Evolutionary conservation across 2,113 vertebrate species (phyloP), one percentile per base, ranked within the genome.

Genomic region (Catagonus wagneri): DNA sequence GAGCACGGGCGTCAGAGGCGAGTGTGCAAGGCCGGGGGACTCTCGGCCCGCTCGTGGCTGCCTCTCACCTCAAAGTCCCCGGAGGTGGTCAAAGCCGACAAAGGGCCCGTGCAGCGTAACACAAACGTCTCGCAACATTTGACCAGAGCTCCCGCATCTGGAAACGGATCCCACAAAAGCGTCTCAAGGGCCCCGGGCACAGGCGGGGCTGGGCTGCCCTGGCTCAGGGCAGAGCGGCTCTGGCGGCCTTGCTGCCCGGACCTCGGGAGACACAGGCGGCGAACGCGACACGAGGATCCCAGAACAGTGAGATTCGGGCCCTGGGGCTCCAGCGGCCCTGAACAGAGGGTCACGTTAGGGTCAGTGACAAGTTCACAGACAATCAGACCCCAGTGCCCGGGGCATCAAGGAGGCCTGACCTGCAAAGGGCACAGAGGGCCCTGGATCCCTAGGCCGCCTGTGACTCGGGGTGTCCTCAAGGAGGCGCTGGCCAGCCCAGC

Each of bases 381-480:
- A 17, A 25, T 15, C 0, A 52, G n/a, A 32, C 75, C 29, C 29
- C 1, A 1, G 0, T 13, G 19, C 0, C 1, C 7, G 52, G 52
- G 20, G 52, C 11, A 6, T 34, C 0, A 1, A 17, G 1, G 19
- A 78, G 75, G 32, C 52, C 52, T 22, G 75, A 7, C 56, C 12
- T 58, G 52, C 52, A 12, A 7, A 52, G 52, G 52, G 52, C 52
- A 52, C 52, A 52, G 72, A 16, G 72, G 58, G 27, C 19, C 74
- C 6, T 7, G 17, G 50, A 6, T 1, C 74, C 50, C 74, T 19
- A 8, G 27, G 0, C 4, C 10, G 0, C 74, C 2, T 1, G 52
- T 0, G 52, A 17, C 8, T 39, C 7, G 0, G 36, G 36, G 23
- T n/a, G 25, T 36, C 1, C 5, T 78, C 50, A 12, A 1, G 1